Base-by-base conservation (phyloP, 2,888 invertebrate species). In the Arctia plantaginis region DNA sequence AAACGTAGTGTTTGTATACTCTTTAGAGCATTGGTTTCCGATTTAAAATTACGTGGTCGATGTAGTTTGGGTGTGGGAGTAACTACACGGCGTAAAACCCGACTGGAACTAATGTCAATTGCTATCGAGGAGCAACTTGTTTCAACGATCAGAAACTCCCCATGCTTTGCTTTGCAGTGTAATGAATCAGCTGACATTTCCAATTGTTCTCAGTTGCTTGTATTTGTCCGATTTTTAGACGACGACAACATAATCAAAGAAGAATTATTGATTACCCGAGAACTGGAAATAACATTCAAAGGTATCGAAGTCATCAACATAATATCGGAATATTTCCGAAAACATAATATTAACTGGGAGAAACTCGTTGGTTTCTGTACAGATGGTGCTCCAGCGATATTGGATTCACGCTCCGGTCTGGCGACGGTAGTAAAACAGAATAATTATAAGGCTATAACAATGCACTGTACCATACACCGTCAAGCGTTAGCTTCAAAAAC, bases 171-270 rank as follows among this genome's bases (percentile, higher is more conserved):
- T 71, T 75, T 85, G 55, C 86, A 86, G 65, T 82, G 78, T 59
- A 76, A 82, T 76, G 80, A 83, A 76, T 62, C 62, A 30, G 27
- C 62, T 8, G 62, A 62, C 27, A 62, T 27, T 62, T 62, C 35
- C 44, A 75, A 82, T 74, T 86, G 85, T 70, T 84, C 76, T 77
- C 84, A 85, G 76, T 33, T 81, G 70, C 65, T 84, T 65, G 81
- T 84, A 70, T 86, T 81, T 73, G 73, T 82, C 59, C 80, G 82
- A 73, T 85, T 82, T 73, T 79, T 85, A 39, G 73, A 81, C 47
- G 73, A 82, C 66, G 41, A 66, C 59, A 70, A 70, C 35, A 66
- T 27, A 33, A 66, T 75, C 27, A 79, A 77, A 75, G 79, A 72
- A 78, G 78, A 77, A 59, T 67, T 76, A 71, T 55, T 70, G 59